Percentiles rank a stretch among this genome's conserved stretches.
Evolutionary conservation across 2,888 invertebrate genomes (phyloP).

Genomic region (Clistopyga incitator): DNA sequence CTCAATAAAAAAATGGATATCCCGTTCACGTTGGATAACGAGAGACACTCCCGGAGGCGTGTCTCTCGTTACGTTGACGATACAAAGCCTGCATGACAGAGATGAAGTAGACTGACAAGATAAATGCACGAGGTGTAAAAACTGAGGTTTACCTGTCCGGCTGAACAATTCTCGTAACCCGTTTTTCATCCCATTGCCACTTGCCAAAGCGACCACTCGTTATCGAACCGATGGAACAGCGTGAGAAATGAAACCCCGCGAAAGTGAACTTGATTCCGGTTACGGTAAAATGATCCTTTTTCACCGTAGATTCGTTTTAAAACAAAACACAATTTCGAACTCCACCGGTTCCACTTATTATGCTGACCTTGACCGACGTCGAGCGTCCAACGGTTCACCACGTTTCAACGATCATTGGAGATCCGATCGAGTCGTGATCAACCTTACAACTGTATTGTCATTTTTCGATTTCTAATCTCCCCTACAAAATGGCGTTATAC

Average conservation of each 20-base stretch:
- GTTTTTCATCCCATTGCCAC: slow-evolving; percentile 34
- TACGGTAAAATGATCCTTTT: neutral
- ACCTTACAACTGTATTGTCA: too few species aligned
- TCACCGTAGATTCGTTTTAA: neutral
- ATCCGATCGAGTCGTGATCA: neutral
- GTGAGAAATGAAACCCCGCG: slow-evolving; percentile 24
- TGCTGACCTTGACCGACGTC: slow-evolving; percentile 30
- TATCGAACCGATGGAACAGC: slow-evolving; percentile 15
- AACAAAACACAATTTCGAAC: neutral
- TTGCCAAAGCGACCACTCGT: slow-evolving; percentile 20
- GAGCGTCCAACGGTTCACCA: neutral
- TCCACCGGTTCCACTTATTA: neutral
- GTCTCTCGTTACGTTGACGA: slow-evolving; percentile 60
- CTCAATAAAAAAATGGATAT: slow-evolving; percentile 39
- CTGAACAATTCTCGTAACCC: slow-evolving; percentile 15
- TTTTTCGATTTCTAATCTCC: too few species aligned
- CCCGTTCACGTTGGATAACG: slow-evolving; percentile 12
- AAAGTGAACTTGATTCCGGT: slow-evolving; percentile 16
- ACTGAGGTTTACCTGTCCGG: slow-evolving; percentile 3
- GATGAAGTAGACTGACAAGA: neutral
- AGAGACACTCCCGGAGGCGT: slow-evolving; percentile 47
- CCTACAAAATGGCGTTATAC: too few species aligned
- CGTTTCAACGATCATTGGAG: neutral
- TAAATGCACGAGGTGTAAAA: slow-evolving; percentile 13
- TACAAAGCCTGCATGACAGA: slow-evolving; percentile 45